phyloP scores from a whole-genome alignment of 2,888 invertebrate species.

The Scrobipalpa costella region DNA sequence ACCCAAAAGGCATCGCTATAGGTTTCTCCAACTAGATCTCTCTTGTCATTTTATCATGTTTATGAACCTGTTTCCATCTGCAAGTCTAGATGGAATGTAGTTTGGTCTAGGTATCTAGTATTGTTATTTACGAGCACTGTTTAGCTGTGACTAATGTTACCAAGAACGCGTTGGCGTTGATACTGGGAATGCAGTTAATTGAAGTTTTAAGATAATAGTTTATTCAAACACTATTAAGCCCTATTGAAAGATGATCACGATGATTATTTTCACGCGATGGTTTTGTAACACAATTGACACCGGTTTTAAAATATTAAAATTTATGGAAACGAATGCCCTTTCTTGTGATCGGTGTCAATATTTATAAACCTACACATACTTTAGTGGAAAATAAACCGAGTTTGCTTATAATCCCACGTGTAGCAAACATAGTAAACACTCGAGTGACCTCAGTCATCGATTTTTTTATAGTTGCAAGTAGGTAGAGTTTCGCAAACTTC shows the following conservation, averaged over 20 bases:
- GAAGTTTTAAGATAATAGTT: conserved; percentile 30
- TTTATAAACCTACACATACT: conserved; percentile 14
- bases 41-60: conserved; percentile 5
- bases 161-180: conserved; percentile 34
- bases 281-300: conserved; percentile 1
- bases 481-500: conserved; percentile 42
- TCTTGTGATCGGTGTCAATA: no score
- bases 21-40: conserved; percentile 8
- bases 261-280: neutral
- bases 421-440: conserved; percentile 7
- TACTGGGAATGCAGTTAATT: conserved; percentile 36
- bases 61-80: conserved; percentile 5
- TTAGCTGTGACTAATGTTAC: conserved; percentile 27
- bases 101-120: conserved; percentile 15
- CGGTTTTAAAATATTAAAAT: conserved; percentile 5
- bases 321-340: neutral
- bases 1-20: no score
- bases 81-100: conserved; percentile 23
- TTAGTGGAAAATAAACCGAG: neutral
- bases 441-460: conserved; percentile 31
- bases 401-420: conserved; percentile 17
- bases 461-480: conserved; percentile 24
- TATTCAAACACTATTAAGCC: neutral
- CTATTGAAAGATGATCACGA: neutral
- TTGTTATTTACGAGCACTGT: conserved; percentile 16